Evolutionary conservation across 2,888 invertebrate genomes (phyloP), one percentile per base, ranked within the genome.

Genomic region (Caenorhabditis sp.): DNA sequence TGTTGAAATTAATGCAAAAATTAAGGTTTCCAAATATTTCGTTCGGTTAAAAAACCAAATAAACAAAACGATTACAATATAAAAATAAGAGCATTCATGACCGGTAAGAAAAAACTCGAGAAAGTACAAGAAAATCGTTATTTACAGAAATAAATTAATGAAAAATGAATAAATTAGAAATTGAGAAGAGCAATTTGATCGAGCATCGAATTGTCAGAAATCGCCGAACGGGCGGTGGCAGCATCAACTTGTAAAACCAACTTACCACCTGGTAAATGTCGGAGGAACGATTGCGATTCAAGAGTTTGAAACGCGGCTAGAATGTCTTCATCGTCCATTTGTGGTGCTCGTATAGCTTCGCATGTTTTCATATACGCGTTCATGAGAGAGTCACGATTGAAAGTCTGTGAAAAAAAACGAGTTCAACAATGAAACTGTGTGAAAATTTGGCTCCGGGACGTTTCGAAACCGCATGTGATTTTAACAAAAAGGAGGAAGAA

Each of bases 331-430:
- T 69, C 73, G 5, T 75, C 71, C 24, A 81, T 62, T 4, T 71
- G 57, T 0, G 79, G 79, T 27, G 82, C 67, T 37, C 69, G 73
- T 19, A 80, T 63, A 14, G 69, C 70, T 23, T 76, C 73, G 61
- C 83, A 83, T 0, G 79, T 79, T 58, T 72, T 76, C 23, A 57
- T 55, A 60, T 82, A 83, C 1, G 77, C 81, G 17, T 69, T 55
- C 23, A 76, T 69, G 8, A 83, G 66, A 1, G 74, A 60, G n/a
- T 60, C 59, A 1, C 77, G 76, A 62, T 77, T 76, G 19, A 83
- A 71, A 5, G 58, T 26, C 36, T n/a, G n/a, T n/a, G n/a, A n/a
- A n/a, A n/a, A n/a, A n/a, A n/a, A n/a, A n/a, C n/a, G n/a, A n/a
- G n/a, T n/a, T n/a, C n/a, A n/a, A n/a, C n/a, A n/a, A n/a, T n/a